Conservation (phyloP, 1,140 invertebrate genomes). For the Drosophila grimshawi region DNA sequence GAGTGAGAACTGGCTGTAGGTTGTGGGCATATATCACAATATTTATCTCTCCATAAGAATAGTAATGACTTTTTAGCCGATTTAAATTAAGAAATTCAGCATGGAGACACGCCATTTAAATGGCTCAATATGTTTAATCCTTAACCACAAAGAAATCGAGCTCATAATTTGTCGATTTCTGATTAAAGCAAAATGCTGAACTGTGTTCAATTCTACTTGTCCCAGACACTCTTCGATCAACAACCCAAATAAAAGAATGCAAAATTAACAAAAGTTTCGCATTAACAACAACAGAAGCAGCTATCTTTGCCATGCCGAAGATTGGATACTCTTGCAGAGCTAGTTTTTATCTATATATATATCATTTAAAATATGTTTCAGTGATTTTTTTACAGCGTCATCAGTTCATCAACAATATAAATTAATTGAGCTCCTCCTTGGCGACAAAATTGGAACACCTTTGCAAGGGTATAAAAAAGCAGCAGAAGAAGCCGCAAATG, state of each 20-base stretch:
- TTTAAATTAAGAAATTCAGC: slow-evolving; percentile 66
- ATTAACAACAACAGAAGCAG: slow-evolving; percentile 38
- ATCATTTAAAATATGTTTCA: too few relatives aligned
- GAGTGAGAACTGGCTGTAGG: too few relatives aligned
- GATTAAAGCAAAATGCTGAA: slow-evolving; percentile 48
- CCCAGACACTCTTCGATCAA: background rate
- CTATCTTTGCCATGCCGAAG: background rate
- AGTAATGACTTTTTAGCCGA: background rate
- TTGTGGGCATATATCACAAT: too few relatives aligned
- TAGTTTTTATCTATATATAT: background rate
- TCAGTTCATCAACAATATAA: too few relatives aligned
- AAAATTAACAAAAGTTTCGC: slow-evolving; percentile 65
- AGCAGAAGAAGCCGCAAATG: slow-evolving; percentile 45
- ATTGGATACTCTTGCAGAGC: background rate
- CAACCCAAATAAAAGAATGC: slow-evolving; percentile 38
- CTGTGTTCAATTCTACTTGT: slow-evolving; percentile 1
- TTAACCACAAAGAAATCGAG: slow-evolving; percentile 42
- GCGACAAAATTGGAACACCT: background rate
- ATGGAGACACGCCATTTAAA: slow-evolving; percentile 21
- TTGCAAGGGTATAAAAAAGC: slow-evolving; percentile 5
- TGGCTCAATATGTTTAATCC: slow-evolving; percentile 33
- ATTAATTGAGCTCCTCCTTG: too few relatives aligned
- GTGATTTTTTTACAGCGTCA: too few relatives aligned
- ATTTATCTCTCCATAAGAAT: too few relatives aligned
- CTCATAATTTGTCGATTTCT: slow-evolving; percentile 66